Evolutionary conservation across 2,797 vertebrate species (phyloP).

Genomic region (Esox masquinongy): DNA sequence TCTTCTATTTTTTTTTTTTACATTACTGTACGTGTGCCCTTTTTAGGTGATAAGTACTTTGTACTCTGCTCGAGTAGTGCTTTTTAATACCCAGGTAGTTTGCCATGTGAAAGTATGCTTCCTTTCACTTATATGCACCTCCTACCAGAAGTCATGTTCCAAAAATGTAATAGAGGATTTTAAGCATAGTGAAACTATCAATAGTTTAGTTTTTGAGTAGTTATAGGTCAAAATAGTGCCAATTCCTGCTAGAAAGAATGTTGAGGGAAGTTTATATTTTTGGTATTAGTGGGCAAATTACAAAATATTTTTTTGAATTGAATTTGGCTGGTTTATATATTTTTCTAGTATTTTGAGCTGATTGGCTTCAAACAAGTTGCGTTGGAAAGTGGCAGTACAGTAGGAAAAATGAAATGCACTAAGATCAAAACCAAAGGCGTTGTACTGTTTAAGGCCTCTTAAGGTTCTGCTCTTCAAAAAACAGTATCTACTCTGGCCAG

Average conservation of each 20-base stretch:
- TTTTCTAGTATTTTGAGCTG: constrained; percentile 4
- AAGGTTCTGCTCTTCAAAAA: neutral
- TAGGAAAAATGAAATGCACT: neutral
- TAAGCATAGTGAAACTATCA: neutral
- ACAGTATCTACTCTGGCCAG: neutral
- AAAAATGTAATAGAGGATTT: neutral
- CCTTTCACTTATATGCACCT: neutral
- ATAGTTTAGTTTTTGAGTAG: neutral
- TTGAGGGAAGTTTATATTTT: neutral
- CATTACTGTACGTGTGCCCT: neutral
- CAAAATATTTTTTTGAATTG: neutral
- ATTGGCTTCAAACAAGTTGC: neutral
- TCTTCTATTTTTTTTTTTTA: neutral
- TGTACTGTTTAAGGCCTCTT: neutral
- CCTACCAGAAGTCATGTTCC: neutral
- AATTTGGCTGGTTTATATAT: neutral
- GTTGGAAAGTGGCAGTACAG: neutral
- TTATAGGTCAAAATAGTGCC: neutral
- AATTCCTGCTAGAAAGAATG: neutral
- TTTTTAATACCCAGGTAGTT: neutral
- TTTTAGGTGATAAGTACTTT: neutral
- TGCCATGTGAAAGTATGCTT: neutral
- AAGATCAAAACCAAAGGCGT: neutral
- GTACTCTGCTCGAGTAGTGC: no score
- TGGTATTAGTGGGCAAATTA: neutral